Evolutionary conservation across 2,888 invertebrate genomes (phyloP), one percentile per base, ranked within the genome.

Genomic region (Cheilosia vulpina): DNA sequence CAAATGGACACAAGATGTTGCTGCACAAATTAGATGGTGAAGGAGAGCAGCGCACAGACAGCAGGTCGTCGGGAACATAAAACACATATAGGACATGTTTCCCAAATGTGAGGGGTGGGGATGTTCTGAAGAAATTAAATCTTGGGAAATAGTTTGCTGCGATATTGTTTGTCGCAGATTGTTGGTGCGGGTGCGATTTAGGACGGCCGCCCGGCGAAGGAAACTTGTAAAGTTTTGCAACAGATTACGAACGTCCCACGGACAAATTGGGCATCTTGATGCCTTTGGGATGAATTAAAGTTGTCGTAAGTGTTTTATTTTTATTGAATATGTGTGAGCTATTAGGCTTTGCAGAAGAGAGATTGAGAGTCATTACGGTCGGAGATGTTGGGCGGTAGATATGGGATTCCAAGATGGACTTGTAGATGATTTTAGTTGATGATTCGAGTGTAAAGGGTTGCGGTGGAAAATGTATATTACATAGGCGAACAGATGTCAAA

Each of bases 1-100:
- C 38, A 69, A 84, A 79, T 79, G 79, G 63, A 69, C 79, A 75
- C 80, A 84, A 84, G 75, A 84, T 84, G 84, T 80, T 84, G 52
- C 75, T 84, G 52, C 75, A 63, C 19, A 71, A 69, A 81, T 68
- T 75, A 47, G n/a, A 62, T 58, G 43, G 15, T 17, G 34, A 65
- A 13, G 3, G 17, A 0, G 21, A 65, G 5, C n/a, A 57, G n/a
- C 11, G 50, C 17, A 27, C 27, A 38, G 34, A 52, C 34, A 63
- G 27, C 21, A 63, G 34, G 47, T 55, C 53, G 72, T 66, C 41
- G 55, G 21, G 43, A 55, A 58, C 53, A 76, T 81, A 52, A 77
- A 66, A 45, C 52, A 75, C 75, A 63, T 19, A 75, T 27, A 65
- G 6, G 55, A 63, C 17, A 62, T 55, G 53, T 52, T 41, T 55